A percentile compares a stretch with the other conserved stretches of the same genome.
Evolutionary conservation across 2,797 vertebrate genomes (phyloP).

Genomic region (Lepus townsendii): DNA sequence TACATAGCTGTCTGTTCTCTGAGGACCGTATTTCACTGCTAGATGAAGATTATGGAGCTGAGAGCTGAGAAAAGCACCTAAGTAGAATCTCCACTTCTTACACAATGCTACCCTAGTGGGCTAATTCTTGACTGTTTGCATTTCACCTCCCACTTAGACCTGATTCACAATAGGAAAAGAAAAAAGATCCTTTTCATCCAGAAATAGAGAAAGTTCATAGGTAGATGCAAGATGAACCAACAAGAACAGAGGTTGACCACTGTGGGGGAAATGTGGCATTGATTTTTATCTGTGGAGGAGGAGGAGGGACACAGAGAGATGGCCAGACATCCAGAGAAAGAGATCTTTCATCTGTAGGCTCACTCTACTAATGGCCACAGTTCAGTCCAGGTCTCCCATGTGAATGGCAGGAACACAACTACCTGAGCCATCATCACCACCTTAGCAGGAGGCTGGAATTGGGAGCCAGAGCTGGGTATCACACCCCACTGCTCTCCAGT

Average conservation of each 20-base stretch:
- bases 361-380: no score
- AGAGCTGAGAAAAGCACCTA: not conserved
- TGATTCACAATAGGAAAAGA: not conserved
- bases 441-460: no score
- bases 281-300: no score
- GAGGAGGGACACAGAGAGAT: no score
- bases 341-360: no score
- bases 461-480: no score
- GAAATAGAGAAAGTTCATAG: not conserved
- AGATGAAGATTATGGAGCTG: not conserved
- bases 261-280: not conserved
- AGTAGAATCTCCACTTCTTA: conserved; percentile 9
- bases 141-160: not conserved
- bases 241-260: not conserved
- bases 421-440: no score
- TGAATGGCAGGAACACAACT: no score
- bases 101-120: not conserved
- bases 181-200: not conserved
- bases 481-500: no score
- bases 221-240: not conserved
- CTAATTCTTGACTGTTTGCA: not conserved
- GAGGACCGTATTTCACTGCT: not conserved
- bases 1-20: not conserved
- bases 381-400: no score
- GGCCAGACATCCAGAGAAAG: no score